These are phyloP conservation scores for Habrosyne pyritoides DNA, from an alignment of 2,888 invertebrate genomes.

Conservation along the genomic window DNA sequence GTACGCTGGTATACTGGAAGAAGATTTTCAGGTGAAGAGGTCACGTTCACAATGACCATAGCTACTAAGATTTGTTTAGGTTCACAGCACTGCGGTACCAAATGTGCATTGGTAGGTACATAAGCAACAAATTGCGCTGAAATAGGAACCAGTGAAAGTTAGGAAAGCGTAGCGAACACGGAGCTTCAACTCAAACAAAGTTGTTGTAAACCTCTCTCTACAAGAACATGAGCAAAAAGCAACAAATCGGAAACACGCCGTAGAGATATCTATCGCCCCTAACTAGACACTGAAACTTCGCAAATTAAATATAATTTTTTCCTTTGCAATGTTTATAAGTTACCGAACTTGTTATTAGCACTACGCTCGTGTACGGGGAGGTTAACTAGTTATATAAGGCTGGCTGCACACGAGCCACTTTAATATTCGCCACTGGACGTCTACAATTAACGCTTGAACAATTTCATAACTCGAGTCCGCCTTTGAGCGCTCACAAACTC, in stretches of 20 bases:
- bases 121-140: neutral
- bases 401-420: conserved; percentile 64
- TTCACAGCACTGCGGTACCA: too few species aligned
- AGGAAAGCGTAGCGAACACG: neutral
- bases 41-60: conserved; percentile 13
- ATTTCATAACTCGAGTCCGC: conserved; percentile 79
- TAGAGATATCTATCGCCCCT: conserved; percentile 1
- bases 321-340: conserved; percentile 52
- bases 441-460: conserved; percentile 82
- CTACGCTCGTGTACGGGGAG: conserved; percentile 50
- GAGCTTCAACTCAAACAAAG: neutral
- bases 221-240: neutral
- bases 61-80: neutral
- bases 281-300: conserved; percentile 39
- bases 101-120: neutral
- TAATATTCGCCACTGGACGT: conserved; percentile 81
- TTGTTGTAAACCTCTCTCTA: neutral
- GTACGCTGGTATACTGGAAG: conserved; percentile 17
- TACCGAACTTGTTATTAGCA: conserved; percentile 32
- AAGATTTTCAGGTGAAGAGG: conserved; percentile 41
- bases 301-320: conserved; percentile 71
- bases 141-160: neutral
- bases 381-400: conserved; percentile 71
- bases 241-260: neutral
- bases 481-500: conserved; percentile 70